Evolutionary conservation across 2,113 vertebrate species (phyloP).

Genomic region (Colinus virginianus): DNA sequence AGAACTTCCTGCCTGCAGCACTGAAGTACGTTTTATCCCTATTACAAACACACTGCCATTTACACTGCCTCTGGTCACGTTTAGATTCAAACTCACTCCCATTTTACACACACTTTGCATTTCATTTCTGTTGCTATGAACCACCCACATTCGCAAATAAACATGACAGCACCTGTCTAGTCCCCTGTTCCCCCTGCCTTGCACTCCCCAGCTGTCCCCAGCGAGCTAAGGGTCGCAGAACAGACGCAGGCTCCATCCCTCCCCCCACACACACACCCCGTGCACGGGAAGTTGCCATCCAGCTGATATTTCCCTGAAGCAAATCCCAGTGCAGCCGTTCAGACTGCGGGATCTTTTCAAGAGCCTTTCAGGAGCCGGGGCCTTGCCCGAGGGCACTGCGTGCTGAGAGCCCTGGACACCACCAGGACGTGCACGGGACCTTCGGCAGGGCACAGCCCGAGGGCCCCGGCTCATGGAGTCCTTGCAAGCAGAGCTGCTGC

Average conservation of each 20-base stretch:
- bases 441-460: fast-evolving
- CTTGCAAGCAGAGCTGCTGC: neutral
- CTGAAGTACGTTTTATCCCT: neutral
- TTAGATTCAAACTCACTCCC: neutral
- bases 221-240: neutral
- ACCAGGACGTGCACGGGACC: fast-evolving
- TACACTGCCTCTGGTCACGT: neutral
- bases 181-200: neutral
- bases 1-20: neutral
- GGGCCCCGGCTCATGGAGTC: neutral
- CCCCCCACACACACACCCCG: too few species aligned
- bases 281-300: neutral
- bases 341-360: neutral
- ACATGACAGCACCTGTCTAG: neutral
- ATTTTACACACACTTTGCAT: neutral
- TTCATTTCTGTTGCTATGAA: neutral
- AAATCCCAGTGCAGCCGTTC: neutral
- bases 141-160: neutral
- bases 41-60: neutral
- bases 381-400: fast-evolving
- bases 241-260: neutral
- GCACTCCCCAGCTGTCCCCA: neutral
- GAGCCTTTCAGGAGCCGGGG: neutral
- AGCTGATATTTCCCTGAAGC: neutral
- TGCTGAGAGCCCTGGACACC: neutral